Percentiles rank a stretch among this genome's conserved stretches.
phyloP scores from a whole-genome alignment of 2,797 vertebrate genomes.

The Mareca strepera region DNA sequence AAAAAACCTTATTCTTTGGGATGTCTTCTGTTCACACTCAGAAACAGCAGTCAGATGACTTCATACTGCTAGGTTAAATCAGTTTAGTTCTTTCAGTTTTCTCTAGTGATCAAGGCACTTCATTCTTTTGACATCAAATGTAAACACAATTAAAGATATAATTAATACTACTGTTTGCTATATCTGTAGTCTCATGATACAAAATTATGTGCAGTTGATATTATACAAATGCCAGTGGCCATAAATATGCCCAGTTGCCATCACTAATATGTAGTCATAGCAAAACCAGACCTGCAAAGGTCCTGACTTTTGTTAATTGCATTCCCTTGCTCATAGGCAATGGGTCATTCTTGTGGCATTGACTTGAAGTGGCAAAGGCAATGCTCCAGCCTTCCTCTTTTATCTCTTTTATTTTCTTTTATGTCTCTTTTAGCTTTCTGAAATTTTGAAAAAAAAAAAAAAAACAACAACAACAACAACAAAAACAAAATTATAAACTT shows the following conservation, averaged over 20 bases:
- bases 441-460: neutral
- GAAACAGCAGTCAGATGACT: neutral
- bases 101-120: neutral
- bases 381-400: neutral
- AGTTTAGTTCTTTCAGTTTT: neutral
- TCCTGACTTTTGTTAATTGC: neutral
- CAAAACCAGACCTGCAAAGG: neutral
- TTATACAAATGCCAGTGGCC: neutral
- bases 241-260: neutral
- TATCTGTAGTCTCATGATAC: neutral
- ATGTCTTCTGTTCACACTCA: neutral
- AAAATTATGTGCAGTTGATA: neutral
- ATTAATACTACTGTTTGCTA: neutral
- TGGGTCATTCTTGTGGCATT: neutral
- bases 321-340: neutral
- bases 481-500: neutral
- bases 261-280: neutral
- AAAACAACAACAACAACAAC: too few relatives aligned
- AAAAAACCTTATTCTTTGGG: neutral
- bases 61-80: neutral
- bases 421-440: neutral
- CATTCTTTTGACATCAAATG: neutral
- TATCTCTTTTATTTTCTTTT: neutral
- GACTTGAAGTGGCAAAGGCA: neutral
- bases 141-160: neutral